Evolutionary conservation across 2,888 invertebrate species (phyloP).

Genomic region (Podabrus alpinus): DNA sequence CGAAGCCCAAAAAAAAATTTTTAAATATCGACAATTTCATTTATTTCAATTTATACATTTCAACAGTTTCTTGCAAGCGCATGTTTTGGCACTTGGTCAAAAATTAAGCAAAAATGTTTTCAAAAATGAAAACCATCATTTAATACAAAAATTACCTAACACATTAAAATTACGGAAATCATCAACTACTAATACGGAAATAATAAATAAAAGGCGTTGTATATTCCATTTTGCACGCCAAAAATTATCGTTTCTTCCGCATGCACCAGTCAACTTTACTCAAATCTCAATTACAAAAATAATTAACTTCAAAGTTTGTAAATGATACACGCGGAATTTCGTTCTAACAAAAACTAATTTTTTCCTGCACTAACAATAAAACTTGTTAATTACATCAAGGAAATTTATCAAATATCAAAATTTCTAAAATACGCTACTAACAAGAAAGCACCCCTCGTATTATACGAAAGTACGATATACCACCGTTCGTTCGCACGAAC

Average conservation of each 20-base stretch:
- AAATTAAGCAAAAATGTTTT: background rate
- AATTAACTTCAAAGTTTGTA: conserved; percentile 33
- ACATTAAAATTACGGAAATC: background rate
- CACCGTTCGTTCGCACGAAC: background rate
- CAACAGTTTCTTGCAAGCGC: background rate
- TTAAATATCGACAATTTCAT: background rate
- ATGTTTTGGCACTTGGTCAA: background rate
- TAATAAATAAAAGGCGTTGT: background rate
- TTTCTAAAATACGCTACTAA: background rate
- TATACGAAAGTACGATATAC: background rate
- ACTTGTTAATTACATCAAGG: background rate
- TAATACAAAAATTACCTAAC: background rate
- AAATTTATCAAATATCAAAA: background rate
- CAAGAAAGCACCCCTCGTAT: background rate
- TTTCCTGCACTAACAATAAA: background rate
- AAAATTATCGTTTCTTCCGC: conserved; percentile 32
- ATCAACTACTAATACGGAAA: background rate
- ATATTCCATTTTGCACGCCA: background rate
- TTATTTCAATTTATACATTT: background rate
- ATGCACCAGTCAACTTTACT: conserved; percentile 44
- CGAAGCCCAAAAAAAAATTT: background rate
- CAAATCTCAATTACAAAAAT: conserved; percentile 12
- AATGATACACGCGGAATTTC: conserved; percentile 41
- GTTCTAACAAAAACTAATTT: conserved; percentile 4
- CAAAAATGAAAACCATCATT: background rate